Evolutionary conservation across 2,888 invertebrate genomes (phyloP), one percentile per base, ranked within the genome.

Genomic region (Esperia sulphurella): DNA sequence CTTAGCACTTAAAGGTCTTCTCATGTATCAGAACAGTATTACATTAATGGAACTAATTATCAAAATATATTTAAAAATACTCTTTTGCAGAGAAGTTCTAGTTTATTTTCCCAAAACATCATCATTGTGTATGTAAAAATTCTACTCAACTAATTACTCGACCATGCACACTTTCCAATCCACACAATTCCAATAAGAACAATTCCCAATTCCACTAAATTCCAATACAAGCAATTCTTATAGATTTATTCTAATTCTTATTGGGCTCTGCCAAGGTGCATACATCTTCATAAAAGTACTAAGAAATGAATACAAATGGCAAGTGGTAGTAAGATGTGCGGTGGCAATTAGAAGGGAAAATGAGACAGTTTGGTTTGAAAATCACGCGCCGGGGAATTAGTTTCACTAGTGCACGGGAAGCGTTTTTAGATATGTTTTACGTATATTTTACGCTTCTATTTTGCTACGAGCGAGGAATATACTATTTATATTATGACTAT

Each of bases 251-350:
- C 59, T 29, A 46, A 65, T 62, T 74, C 79, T 74, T 76, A 81
- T 77, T 78, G 62, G 77, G 69, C 58, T 72, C 64, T 61, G 57
- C 63, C 49, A 69, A 71, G 61, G 65, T 66, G 65, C 73, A 77
- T 83, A 75, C 61, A 75, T 83, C 79, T 83, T 79, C 74, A 79
- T 83, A 74, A 79, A 79, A 66, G 60, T 64, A 54, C 58, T 59
- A 47, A 75, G 71, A 79, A 83, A 85, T 79, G 81, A 84, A 81
- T 84, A 83, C 79, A 81, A 85, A 87, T 81, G 83, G 83, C 65
- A 71, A 68, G n/a, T 55, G 66, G 3, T 31, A 68, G 76, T 83
- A 79, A 86, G 84, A 83, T 79, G 83, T 79, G 75, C 82, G 75
- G 68, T 71, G 65, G 80, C 77, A 84, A 84, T 84, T 85, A 81